Conservation (phyloP, 2,113 vertebrate species). For the Chamaea fasciata region DNA sequence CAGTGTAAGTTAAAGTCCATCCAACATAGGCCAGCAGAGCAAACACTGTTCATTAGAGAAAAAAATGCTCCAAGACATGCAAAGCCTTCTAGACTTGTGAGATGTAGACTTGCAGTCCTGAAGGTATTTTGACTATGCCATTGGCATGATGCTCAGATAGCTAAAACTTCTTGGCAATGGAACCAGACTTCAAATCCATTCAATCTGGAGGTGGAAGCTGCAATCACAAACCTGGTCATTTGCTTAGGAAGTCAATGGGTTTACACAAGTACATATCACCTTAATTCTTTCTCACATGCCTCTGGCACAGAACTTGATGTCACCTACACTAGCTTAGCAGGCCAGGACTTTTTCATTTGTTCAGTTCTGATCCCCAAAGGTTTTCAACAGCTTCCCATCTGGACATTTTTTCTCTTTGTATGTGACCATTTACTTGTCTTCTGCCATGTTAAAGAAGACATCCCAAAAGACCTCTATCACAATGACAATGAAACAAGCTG, state of each 20-base stretch:
- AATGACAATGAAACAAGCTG: slow-evolving; percentile 1
- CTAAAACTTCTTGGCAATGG: neutral
- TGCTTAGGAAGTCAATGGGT: neutral
- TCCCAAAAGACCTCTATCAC: slow-evolving; percentile 8
- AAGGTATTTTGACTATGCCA: neutral
- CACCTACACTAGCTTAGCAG: neutral
- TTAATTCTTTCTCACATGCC: neutral
- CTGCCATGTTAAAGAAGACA: slow-evolving; percentile 26
- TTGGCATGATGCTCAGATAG: neutral
- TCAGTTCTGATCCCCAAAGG: neutral
- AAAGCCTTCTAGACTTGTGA: neutral
- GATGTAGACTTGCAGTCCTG: neutral
- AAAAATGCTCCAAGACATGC: neutral
- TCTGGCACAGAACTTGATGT: neutral
- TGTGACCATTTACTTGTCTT: neutral
- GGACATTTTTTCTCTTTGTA: neutral
- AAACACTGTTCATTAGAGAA: neutral
- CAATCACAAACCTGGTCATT: neutral
- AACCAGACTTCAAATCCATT: neutral
- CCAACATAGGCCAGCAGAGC: neutral
- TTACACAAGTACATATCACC: neutral
- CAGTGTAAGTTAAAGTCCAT: neutral
- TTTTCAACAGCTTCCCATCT: neutral
- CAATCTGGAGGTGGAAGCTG: neutral
- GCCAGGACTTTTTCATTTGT: neutral